These are phyloP conservation scores for Eristalinus aeneus DNA, from an alignment of 2,888 invertebrate genomes.

Conservation along the genomic window DNA sequence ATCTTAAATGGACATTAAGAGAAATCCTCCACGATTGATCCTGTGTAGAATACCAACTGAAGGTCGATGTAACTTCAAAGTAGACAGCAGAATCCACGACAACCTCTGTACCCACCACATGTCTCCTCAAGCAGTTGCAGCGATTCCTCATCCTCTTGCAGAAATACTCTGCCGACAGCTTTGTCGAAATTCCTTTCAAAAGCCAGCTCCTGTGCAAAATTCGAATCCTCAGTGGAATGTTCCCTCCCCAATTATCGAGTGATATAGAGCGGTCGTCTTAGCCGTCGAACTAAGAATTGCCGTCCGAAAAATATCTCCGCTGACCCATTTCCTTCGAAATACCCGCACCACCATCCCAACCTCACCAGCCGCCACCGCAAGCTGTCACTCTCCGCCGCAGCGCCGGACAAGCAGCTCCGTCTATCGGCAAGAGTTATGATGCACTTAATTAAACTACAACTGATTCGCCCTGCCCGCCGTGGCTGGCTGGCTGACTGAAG, in stretches of 20 bases:
- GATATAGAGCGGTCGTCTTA: neutral
- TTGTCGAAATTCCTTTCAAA: neutral
- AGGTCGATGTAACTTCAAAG: no score
- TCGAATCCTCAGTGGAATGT: neutral
- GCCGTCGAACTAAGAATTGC: neutral
- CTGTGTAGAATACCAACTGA: no score
- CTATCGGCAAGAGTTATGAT: conserved; percentile 39
- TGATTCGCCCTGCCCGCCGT: conserved; percentile 6
- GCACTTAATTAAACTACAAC: conserved; percentile 55
- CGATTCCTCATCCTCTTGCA: no score
- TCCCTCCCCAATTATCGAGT: neutral
- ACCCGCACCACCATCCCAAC: neutral
- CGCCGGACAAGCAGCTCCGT: neutral
- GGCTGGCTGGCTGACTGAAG: conserved; percentile 34
- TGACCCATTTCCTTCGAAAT: neutral
- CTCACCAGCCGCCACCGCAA: neutral
- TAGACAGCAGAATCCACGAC: no score
- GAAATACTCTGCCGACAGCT: neutral
- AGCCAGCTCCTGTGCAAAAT: neutral
- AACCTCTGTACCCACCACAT: no score
- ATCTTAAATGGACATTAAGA: no score
- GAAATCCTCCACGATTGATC: no score
- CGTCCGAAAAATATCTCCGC: conserved; percentile 2
- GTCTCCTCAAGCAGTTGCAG: no score
- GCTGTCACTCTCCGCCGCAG: neutral